Evolutionary conservation across 2,797 vertebrate species (phyloP), one percentile per base, ranked within the genome.

Genomic region (Gastrophryne carolinensis): DNA sequence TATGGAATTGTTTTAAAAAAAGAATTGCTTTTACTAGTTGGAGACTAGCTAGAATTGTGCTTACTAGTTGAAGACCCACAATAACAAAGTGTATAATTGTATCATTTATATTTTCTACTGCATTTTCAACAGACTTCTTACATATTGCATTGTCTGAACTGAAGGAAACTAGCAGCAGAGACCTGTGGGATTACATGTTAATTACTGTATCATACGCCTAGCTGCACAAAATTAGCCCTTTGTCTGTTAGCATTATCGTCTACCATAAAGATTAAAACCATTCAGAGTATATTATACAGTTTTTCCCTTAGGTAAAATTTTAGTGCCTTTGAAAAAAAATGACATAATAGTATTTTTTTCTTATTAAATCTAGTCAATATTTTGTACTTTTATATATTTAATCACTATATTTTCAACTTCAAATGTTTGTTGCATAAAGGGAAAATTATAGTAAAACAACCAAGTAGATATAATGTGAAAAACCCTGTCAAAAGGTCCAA

Each of bases 261-360:
- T 47, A 47, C 17, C 17, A 10, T 10, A 47, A 50, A 66, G 63
- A 66, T 52, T 34, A 66, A 66, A 66, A 21, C 4, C 30, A 66
- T 47, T 53, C 35, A 52, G 19, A 66, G 6, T 44, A 19, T 52
- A 11, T 66, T 24, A 29, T 6, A 49, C 19, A 34, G 11, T 17
- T 30, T 13, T 23, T 24, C 47, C 17, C 64, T 35, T 66, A 35
- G 47, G n/a, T 35, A 26, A 24, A 4, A 21, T 13, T 3, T 29
- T 1, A 65, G 34, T 66, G 21, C 13, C 17, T 26, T 49, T 50
- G 13, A 7, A 35, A n/a, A 29, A 35, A n/a, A 29, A 34, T 19
- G 2, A 50, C 29, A 23, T 35, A 15, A 1, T 35, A 11, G 21
- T 66, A 3, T 32, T 61, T 39, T 34, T 10, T 2, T 19, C n/a